Base-by-base conservation (phyloP, 1,140 invertebrate species). In the Apolygus lucorum region DNA sequence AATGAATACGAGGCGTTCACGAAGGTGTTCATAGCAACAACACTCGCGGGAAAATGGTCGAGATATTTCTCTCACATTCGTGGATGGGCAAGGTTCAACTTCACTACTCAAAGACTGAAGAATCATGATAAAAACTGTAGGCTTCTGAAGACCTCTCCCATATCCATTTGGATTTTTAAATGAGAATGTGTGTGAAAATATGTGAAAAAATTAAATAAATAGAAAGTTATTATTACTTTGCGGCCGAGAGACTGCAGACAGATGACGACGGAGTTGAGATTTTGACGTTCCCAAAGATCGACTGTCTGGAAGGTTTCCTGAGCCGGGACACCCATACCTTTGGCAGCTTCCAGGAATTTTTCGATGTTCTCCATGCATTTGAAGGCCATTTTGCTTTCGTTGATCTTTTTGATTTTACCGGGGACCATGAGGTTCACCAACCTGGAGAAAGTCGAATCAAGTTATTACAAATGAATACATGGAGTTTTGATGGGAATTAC, bases 291-390 rank as follows among this genome's bases (percentile, higher is more conserved):
- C 91, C 94, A 97, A 11, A 98, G 84, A 81, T 98, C 96, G 1
- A 96, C 91, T 22, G 92, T 95, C 80, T 98, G 95, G 86, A 98
- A 99, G 29, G 92, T 93, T 81, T 97, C 95, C 79, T 95, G 92
- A 27, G 92, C 86, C 24, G 92, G 93, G 1, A 99, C 95, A 28
- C 96, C 96, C 69, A 97, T 84, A n/a, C 84, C 83, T 76, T 87
- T 88, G 49, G 91, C 92, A 4, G 88, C 88, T 74, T 90, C 89
- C 68, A 98, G 82, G 81, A 99, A 99, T 4, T 87, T 87, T 76
- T 97, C 96, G 72, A 99, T 98, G 78, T 99, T 98, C 81, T 98
- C 96, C 96, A 98, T 98, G 78, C 93, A 96, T 76, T 96, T 96
- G 81, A 97, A 97, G n/a, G 94, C 93, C 88, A 95, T 91, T 75